Evolutionary conservation across 2,797 vertebrate species (phyloP).

Genomic region (Synaphobranchus kaupii): DNA sequence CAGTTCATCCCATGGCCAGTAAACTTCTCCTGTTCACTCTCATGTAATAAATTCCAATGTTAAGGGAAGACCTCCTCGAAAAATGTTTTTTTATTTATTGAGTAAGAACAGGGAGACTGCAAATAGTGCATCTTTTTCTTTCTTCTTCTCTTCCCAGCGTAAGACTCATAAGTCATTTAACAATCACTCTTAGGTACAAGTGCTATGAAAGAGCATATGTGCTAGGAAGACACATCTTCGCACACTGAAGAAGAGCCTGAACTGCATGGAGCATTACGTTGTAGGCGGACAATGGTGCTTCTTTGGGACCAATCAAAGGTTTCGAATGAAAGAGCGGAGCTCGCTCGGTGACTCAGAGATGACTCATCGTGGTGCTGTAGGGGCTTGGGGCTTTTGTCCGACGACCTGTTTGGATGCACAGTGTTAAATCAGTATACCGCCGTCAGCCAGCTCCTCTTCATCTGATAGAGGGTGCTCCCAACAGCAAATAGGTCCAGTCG

Average conservation of each 20-base stretch:
- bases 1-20: neutral
- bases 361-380: neutral
- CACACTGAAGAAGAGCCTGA: neutral
- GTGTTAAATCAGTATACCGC: neutral
- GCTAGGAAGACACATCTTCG: neutral
- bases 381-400: slow-evolving; percentile 14
- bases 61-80: too few relatives aligned
- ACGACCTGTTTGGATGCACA: slow-evolving; percentile 3
- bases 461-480: neutral
- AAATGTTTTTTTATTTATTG: neutral
- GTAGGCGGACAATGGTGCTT: neutral
- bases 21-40: neutral
- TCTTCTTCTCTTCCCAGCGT: neutral
- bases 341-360: slow-evolving; percentile 12
- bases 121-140: neutral
- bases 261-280: neutral
- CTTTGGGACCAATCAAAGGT: slow-evolving; percentile 10
- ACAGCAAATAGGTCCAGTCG: neutral
- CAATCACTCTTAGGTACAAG: neutral
- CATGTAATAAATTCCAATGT: too few relatives aligned
- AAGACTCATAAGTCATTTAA: neutral
- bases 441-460: neutral
- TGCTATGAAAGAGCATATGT: neutral
- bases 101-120: neutral
- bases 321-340: neutral